Conservation (phyloP, 2,888 invertebrate species). For the Drosophila rellima region DNA sequence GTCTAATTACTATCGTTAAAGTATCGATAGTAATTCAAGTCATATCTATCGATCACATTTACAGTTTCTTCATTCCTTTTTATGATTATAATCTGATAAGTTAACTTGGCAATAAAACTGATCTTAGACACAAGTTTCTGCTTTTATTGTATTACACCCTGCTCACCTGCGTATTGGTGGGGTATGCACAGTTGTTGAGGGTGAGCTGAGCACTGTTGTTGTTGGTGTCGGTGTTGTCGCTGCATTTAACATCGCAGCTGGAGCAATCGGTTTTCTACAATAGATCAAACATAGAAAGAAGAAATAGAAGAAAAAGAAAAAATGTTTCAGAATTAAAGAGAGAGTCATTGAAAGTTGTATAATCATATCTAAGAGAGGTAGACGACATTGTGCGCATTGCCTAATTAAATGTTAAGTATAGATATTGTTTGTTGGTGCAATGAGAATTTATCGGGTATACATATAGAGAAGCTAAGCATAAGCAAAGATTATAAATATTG, state of each 20-base stretch:
- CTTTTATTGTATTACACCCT: not conserved
- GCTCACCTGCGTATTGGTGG: constrained; percentile 87
- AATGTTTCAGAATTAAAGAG: constrained; percentile 31
- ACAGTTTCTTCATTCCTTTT: no score
- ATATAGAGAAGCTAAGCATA: constrained; percentile 69
- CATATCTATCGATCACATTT: no score
- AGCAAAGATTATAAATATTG: constrained; percentile 56
- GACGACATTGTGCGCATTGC: constrained; percentile 65
- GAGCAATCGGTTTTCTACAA: constrained; percentile 82
- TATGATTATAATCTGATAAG: not conserved
- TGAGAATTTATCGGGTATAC: constrained; percentile 43
- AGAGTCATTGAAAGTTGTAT: constrained; percentile 10
- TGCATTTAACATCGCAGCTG: constrained; percentile 74
- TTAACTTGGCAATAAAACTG: not conserved
- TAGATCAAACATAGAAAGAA: not conserved
- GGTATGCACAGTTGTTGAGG: constrained; percentile 76
- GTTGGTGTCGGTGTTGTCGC: constrained; percentile 64
- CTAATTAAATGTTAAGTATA: constrained; percentile 51
- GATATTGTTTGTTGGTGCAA: constrained; percentile 51
- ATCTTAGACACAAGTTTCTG: not conserved
- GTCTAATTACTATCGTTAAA: no score
- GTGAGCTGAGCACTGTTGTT: constrained; percentile 66
- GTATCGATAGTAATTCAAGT: no score
- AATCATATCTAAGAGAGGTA: constrained; percentile 43
- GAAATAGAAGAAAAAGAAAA: constrained; percentile 32